Percentiles rank a stretch among this genome's conserved stretches.
Conservation (phyloP, 2,797 vertebrate species). For the Iguana delicatissima region DNA sequence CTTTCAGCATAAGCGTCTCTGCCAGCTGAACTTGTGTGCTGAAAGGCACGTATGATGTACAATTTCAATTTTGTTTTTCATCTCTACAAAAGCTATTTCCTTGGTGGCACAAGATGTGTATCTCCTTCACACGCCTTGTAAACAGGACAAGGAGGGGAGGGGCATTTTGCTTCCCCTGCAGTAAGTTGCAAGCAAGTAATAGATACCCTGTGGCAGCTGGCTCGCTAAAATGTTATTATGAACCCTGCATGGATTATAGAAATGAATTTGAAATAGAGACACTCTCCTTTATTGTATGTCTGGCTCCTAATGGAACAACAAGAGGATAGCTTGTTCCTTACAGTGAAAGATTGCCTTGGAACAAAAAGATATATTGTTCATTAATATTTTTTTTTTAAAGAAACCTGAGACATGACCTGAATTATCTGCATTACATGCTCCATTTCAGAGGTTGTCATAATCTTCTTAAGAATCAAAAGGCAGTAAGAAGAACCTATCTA, state of each 20-base stretch:
- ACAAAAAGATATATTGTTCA: not conserved
- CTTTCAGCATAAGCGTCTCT: conserved; percentile 40
- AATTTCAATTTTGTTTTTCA: conserved; percentile 60
- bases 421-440: not conserved
- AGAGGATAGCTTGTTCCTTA: conserved; percentile 47
- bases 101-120: conserved; percentile 51
- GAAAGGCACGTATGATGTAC: conserved; percentile 33
- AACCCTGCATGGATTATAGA: conserved; percentile 73
- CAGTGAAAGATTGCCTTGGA: conserved; percentile 43
- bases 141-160: conserved; percentile 11
- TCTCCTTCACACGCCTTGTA: conserved; percentile 68
- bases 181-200: conserved; percentile 44
- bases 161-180: conserved; percentile 52
- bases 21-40: conserved; percentile 15
- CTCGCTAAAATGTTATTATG: conserved; percentile 65
- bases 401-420: accelerated
- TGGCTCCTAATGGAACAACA: conserved; percentile 24
- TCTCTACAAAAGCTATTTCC: conserved; percentile 57
- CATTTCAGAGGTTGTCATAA: not conserved
- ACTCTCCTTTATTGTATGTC: conserved; percentile 56
- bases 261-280: conserved; percentile 67
- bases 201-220: conserved; percentile 62
- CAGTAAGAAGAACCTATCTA: not conserved
- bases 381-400: not conserved
- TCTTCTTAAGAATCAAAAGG: conserved; percentile 23